Percentiles rank a stretch among this genome's conserved stretches.
Evolutionary conservation across 2,797 vertebrate genomes (phyloP).

Genomic region (Podargus strigoides): DNA sequence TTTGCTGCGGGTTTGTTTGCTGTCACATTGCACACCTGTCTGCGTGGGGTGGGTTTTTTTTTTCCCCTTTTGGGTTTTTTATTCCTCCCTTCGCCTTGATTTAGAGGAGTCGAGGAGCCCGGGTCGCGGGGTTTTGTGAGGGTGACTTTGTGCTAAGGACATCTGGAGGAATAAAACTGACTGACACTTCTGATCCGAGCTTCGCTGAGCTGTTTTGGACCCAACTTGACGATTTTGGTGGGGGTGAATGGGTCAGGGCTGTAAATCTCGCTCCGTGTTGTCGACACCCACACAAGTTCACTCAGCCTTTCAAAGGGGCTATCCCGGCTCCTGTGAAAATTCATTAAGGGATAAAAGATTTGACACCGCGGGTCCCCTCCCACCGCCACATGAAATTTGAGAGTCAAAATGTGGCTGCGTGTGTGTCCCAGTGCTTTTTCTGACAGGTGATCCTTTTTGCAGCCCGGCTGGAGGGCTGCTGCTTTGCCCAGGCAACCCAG

Average conservation of each 20-base stretch:
- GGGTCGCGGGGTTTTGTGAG: constrained; percentile 30
- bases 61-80: not conserved
- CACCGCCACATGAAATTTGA: constrained; percentile 17
- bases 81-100: constrained; percentile 12
- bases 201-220: constrained; percentile 48
- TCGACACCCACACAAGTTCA: constrained; percentile 60
- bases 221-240: constrained; percentile 44
- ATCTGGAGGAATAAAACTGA: constrained; percentile 63
- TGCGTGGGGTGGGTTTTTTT: not conserved
- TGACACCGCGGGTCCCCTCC: constrained; percentile 17
- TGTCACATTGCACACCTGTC: not conserved
- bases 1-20: constrained; percentile 23
- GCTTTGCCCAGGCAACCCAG: not conserved
- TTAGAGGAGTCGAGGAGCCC: constrained; percentile 33
- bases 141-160: constrained; percentile 60
- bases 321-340: constrained; percentile 53
- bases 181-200: constrained; percentile 46
- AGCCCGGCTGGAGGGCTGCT: constrained; percentile 19
- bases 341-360: constrained; percentile 60
- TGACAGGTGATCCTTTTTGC: constrained; percentile 55
- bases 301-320: constrained; percentile 59
- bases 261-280: constrained; percentile 45
- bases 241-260: constrained; percentile 56
- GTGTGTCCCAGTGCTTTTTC: constrained; percentile 27
- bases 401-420: constrained; percentile 37